Evolutionary conservation across 1,140 invertebrate genomes (phyloP), one percentile per base, ranked within the genome.

Genomic region (Micrasema minimum): DNA sequence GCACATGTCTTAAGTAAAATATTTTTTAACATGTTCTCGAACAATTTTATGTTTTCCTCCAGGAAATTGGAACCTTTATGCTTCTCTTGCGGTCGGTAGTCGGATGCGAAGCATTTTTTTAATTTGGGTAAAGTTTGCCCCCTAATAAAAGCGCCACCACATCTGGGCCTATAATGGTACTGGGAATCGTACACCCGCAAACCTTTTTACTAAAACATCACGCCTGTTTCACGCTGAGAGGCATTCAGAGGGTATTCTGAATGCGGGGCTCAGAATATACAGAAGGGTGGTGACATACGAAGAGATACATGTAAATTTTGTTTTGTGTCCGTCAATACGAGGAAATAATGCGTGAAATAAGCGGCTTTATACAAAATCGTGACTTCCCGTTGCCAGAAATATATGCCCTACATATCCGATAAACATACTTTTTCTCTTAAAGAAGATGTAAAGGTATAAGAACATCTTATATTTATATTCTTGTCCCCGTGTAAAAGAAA

Each of bases 321-420:
- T 55, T 31, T 55, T 55, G 51, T 55, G 51, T 31, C 51, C 26
- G 51, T 55, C 51, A 55, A 31, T 26, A 35, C 22, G 51, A 26
- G 51, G 46, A 26, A 55, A 55, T 55, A 55, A 55, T 55, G 51
- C 51, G 51, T 55, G 51, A 55, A 55, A 55, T 55, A 55, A 55
- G 51, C 31, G 51, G 51, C 26, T 55, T 55, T 55, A 55, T 55
- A 55, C 37, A 55, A 55, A 31, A 31, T 31, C 51, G 51, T 55
- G 51, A 55, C 51, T 55, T 55, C 37, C 26, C 51, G 51, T 35
- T 55, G 51, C 51, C 51, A 31, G 51, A 55, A 55, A 55, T 55
- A 55, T 55, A 26, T 37, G 51, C 51, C 23, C 26, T 37, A 55
- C 26, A 37, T 55, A 55, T 55, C 26, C 51, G 23, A 55, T 37